phyloP scores from a whole-genome alignment of 2,797 vertebrate genomes.

The Sorex maritimensis region DNA sequence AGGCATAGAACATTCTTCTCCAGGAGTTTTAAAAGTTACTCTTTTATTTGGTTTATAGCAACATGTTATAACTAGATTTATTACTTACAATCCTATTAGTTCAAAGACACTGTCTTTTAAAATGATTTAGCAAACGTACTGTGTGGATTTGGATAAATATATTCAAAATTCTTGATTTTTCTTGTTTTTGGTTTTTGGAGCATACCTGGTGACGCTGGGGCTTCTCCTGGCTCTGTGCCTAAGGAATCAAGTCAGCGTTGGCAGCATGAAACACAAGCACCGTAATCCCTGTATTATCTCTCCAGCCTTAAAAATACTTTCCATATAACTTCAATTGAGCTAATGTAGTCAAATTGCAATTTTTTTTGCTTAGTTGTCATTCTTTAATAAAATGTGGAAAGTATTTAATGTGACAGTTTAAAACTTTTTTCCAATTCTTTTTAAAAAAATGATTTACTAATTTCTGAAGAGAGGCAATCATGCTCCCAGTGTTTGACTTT shows the following conservation, averaged over 20 bases:
- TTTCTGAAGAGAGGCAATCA: background rate
- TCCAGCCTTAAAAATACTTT: background rate
- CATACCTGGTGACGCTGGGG: no score
- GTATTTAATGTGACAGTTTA: conserved; percentile 54
- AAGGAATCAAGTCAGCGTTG: no score
- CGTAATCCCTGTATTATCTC: no score
- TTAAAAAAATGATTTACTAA: conserved; percentile 3
- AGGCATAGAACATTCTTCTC: accelerated
- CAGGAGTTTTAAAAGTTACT: background rate
- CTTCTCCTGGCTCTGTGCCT: no score
- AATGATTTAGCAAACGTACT: conserved; percentile 81
- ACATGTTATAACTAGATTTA: conserved; percentile 85
- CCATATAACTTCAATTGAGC: background rate
- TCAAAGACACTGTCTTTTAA: conserved; percentile 75
- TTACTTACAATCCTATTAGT: conserved; percentile 84
- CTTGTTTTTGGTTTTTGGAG: no score
- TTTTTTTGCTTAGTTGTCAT: conserved; percentile 43
- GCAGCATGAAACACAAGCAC: no score
- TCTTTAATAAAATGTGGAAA: conserved; percentile 69
- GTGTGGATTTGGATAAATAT: conserved; percentile 77
- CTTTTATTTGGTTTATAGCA: conserved; percentile 60
- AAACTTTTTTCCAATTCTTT: conserved; percentile 61
- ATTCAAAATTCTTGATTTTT: background rate
- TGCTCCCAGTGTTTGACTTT: conserved; percentile 69
- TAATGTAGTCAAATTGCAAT: conserved; percentile 19